Conservation (phyloP, 1,140 invertebrate species). For the Drosophila leontia region DNA sequence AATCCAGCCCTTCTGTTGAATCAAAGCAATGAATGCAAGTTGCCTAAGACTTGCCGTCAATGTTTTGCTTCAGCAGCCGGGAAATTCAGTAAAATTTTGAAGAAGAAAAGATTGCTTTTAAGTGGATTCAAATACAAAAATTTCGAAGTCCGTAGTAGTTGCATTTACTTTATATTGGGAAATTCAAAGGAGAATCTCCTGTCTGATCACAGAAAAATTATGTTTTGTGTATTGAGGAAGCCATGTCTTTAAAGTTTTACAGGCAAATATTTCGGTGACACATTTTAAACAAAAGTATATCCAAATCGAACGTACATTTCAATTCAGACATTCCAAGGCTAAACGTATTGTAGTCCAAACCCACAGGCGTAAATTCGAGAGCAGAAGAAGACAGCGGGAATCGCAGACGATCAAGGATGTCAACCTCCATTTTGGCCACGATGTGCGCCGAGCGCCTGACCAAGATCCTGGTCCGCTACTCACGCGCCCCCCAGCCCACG, state of each 20-base stretch:
- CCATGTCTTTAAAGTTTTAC: background rate
- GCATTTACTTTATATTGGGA: background rate
- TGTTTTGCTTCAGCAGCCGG: background rate
- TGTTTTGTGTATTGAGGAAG: background rate
- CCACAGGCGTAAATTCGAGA: constrained; percentile 3
- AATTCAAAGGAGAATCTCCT: background rate
- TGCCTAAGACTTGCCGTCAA: background rate
- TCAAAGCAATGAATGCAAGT: background rate
- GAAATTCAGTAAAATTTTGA: background rate
- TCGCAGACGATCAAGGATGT: constrained; percentile 23
- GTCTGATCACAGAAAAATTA: too few species aligned
- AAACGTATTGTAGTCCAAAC: background rate
- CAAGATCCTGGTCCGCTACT: constrained; percentile 58
- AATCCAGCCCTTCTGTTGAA: background rate
- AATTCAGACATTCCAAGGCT: constrained; percentile 17
- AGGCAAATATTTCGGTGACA: constrained; percentile 1
- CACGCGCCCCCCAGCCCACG: constrained; percentile 19
- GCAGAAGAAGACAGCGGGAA: background rate
- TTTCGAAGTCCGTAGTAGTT: fast-evolving
- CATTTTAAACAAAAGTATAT: constrained; percentile 27
- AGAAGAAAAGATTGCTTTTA: background rate
- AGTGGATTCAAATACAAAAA: background rate
- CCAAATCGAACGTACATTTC: constrained; percentile 47
- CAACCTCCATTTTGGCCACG: constrained; percentile 62
- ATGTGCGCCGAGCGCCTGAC: constrained; percentile 69